Evolutionary conservation across 2,888 invertebrate genomes (phyloP), one percentile per base, ranked within the genome.

Genomic region (Xanthia togata): DNA sequence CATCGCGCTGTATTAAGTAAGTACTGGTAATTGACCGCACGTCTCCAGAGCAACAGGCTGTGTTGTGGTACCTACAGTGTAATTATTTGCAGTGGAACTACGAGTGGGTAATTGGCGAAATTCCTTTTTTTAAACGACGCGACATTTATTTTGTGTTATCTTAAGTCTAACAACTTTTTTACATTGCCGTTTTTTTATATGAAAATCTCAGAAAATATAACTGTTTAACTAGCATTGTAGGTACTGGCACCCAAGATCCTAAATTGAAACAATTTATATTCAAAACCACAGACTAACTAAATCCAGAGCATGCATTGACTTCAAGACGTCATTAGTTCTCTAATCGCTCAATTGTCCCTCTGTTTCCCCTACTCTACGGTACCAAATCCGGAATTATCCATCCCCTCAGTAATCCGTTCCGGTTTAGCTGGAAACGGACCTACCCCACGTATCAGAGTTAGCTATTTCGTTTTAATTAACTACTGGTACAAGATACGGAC

Each of bases 381-480:
- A 60, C 59, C 63, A 76, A 77, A 85, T 85, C 85, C 83, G 71
- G 70, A 60, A 70, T 82, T 50, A 82, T 69, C 83, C 85, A 60
- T 74, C 55, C 73, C 76, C 62, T n/a, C n/a, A 60, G 59, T 83
- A 83, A 83, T 82, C 83, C 86, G 82, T 70, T 70, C 82, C 71
- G 78, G 70, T 83, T 73, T 63, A 78, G 70, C 60, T 78, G 31
- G 47, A 38, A 26, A 73, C 72, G 20, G 74, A 41, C 31, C 73
- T 72, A 64, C 72, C 59, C 67, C 79, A 79, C 82, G 83, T 76
- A 79, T 77, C 72, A 63, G 73, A 77, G 63, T 82, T 64, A 68
- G 72, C 62, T 73, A 79, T 76, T 87, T 75, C 76, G 79, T 78
- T 87, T 85, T 78, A 86, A 87, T 86, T 87, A 87, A 87, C 50